A percentile compares a stretch with the other conserved stretches of the same genome.
Evolutionary conservation across 2,113 vertebrate species (phyloP).

Genomic region (Neoarius graeffei): DNA sequence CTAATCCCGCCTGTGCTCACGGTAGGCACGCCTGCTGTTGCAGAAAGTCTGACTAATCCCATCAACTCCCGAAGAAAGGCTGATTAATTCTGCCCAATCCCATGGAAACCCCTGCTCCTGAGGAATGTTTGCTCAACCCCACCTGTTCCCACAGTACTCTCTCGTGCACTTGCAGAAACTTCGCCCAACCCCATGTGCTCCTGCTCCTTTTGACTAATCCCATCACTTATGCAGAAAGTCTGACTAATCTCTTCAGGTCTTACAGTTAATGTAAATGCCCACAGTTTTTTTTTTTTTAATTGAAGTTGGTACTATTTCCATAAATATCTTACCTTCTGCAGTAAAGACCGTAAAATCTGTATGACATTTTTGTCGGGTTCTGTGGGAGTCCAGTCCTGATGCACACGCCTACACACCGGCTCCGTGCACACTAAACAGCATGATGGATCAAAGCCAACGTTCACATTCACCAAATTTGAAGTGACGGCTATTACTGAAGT

Average conservation of each 20-base stretch:
- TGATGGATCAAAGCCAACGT: background rate
- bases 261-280: background rate
- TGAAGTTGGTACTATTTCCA: background rate
- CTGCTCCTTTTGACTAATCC: background rate
- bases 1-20: background rate
- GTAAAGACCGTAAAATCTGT: background rate
- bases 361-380: background rate
- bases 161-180: background rate
- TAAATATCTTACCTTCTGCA: background rate
- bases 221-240: background rate
- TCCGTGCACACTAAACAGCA: constrained; percentile 12
- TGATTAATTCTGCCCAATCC: background rate
- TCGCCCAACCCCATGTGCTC: background rate
- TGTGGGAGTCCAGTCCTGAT: background rate
- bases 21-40: no score
- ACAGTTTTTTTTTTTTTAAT: background rate
- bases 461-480: background rate
- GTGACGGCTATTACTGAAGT: background rate
- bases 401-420: background rate
- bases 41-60: background rate
- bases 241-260: background rate
- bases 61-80: background rate
- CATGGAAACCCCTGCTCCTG: background rate
- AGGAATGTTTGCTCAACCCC: background rate
- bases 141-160: background rate